Evolutionary conservation across 2,113 vertebrate genomes (phyloP).

Genomic region (Oncorhynchus nerka): DNA sequence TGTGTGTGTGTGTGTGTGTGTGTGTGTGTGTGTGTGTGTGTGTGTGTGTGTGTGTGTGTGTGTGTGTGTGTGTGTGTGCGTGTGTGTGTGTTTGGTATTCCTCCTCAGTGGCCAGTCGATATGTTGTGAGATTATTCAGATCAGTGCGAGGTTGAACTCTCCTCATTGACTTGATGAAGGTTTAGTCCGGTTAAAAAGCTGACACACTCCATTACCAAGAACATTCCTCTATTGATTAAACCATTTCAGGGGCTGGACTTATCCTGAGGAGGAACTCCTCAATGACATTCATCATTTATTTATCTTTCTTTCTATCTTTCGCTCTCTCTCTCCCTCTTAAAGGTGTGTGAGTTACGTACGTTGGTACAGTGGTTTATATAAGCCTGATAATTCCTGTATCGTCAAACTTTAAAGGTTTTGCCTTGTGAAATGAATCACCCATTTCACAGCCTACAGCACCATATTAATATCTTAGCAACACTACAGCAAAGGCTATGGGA

Average conservation of each 20-base stretch:
- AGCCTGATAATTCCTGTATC: conserved; percentile 30
- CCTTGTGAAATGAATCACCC: conserved; percentile 52
- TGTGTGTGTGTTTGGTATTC: conserved; percentile 45
- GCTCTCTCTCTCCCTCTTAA: conserved; percentile 40
- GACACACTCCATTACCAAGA: conserved; percentile 89
- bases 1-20: conserved; percentile 2
- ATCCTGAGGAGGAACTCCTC: conserved; percentile 71
- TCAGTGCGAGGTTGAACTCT: conserved; percentile 68
- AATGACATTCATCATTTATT: conserved; percentile 73
- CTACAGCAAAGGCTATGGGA: neutral
- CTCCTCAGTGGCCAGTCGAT: conserved; percentile 76
- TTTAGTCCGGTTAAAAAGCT: conserved; percentile 88
- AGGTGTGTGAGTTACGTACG: conserved; percentile 73
- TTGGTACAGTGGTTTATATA: conserved; percentile 54
- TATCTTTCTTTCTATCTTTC: neutral
- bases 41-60: neutral
- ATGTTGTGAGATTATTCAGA: conserved; percentile 71
- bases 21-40: neutral
- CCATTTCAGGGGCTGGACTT: conserved; percentile 81
- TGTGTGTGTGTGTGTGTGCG: neutral
- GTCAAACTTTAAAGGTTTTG: conserved; percentile 45
- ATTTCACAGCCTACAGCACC: conserved; percentile 39
- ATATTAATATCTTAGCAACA: conserved; percentile 23
- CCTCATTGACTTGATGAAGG: conserved; percentile 82
- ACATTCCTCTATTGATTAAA: conserved; percentile 93